Conservation (phyloP, 2,797 vertebrate species). For the Tragelaphus eurycerus region DNA sequence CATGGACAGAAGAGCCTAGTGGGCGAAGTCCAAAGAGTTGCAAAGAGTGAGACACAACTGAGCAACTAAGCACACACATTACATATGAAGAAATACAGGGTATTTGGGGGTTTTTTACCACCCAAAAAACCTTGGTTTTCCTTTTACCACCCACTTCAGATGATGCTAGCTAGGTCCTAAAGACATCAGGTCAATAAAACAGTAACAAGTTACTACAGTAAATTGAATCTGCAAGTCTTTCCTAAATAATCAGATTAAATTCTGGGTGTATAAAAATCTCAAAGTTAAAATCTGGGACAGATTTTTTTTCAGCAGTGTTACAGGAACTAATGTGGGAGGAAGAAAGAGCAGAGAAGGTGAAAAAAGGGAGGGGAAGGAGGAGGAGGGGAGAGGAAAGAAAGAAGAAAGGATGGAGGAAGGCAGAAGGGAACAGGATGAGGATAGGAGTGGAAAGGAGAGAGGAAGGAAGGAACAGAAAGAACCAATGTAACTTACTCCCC, state of each 20-base stretch:
- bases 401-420: not conserved
- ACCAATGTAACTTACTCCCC: not conserved
- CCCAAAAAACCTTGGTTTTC: not conserved
- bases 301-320: constrained; percentile 37
- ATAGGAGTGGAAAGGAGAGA: not conserved
- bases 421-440: not conserved
- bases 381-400: not conserved
- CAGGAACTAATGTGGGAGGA: constrained; percentile 50
- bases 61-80: not conserved
- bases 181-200: not conserved
- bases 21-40: not conserved
- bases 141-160: not conserved
- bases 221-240: constrained; percentile 44
- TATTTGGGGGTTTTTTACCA: not conserved
- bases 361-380: not conserved
- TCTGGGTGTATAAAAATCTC: constrained; percentile 41
- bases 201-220: constrained; percentile 36
- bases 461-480: not conserved
- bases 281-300: constrained; percentile 65
- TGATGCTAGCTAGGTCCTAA: not conserved
- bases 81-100: not conserved
- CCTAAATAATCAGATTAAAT: constrained; percentile 62
- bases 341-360: not conserved
- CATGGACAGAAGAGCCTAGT: not conserved
- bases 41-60: not conserved